Evolutionary conservation across 2,888 invertebrate species (phyloP), one percentile per base, ranked within the genome.

Genomic region (Drosophila dives): DNA sequence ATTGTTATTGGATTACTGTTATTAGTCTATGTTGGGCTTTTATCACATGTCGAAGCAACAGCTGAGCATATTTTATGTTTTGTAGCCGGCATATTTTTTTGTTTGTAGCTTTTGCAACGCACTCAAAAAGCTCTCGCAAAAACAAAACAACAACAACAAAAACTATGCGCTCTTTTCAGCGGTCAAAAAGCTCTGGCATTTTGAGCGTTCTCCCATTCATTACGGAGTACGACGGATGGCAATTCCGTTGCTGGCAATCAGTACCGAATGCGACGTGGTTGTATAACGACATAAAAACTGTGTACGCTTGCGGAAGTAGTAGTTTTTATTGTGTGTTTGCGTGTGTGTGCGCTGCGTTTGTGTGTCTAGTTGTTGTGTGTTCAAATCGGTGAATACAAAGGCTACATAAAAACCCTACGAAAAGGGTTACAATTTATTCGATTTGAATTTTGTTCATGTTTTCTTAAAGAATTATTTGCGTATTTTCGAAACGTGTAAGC

Each of bases 181-280:
- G 20, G 15, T 34, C 11, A 32, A 40, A 67, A 79, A 82, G 82
- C 81, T 78, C 23, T 45, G 23, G 23, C 26, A 8, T 23, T 23
- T 23, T 12, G 15, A 45, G 50, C 83, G 66, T 63, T 23, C 36
- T 54, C 56, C 32, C 64, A 55, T 36, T 54, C 42, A 10, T 20
- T 42, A 26, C 45, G 63, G 42, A 51, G 38, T 55, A 40, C 49
- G 56, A 34, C 34, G 50, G 29, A 36, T 51, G 55, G 45, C 67
- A 29, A 45, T 45, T 42, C 61, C 60, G 69, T 64, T 64, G 64
- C 58, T 63, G 67, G 60, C 62, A 75, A 67, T 90, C 81, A 91
- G 91, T 91, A 75, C 75, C 75, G 78, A 85, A 75, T 83, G 83
- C 91, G 92, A 92, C 91, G 91, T 91, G 92, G 91, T 91, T 91